Conservation (phyloP, 2,888 invertebrate genomes). For the Odontocolon sp. region DNA sequence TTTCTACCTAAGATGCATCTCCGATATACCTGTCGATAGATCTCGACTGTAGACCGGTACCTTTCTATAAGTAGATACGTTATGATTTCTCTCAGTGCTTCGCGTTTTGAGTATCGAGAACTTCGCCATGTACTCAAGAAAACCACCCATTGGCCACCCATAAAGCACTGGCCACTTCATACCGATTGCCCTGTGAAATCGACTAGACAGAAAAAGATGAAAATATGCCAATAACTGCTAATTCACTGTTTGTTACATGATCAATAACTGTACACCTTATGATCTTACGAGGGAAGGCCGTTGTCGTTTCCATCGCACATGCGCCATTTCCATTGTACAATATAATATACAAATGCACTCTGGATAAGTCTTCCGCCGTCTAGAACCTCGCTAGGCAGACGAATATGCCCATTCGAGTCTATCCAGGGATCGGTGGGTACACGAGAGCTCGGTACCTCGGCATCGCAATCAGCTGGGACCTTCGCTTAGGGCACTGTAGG, state of each 20-base stretch:
- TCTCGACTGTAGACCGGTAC: background rate
- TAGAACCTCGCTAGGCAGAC: background rate
- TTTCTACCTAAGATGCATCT: background rate
- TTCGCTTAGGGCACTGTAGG: constrained; percentile 57
- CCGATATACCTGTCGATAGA: background rate
- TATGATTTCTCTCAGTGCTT: background rate
- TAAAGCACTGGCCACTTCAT: background rate
- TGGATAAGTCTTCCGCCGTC: background rate
- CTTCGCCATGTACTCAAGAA: no score
- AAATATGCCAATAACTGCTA: no score
- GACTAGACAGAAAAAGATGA: no score
- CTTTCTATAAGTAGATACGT: background rate
- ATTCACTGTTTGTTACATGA: no score
- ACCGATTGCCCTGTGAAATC: no score
- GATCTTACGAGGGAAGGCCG: no score
- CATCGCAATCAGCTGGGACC: constrained; percentile 67
- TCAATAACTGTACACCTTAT: no score
- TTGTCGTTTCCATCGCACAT: background rate
- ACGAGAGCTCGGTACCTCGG: constrained; percentile 31
- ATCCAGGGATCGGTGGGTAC: constrained; percentile 8
- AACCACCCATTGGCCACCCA: no score
- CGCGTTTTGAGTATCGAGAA: background rate
- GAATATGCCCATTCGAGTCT: constrained; percentile 18
- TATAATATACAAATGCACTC: background rate
- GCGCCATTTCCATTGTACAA: background rate